These are phyloP conservation scores for Chascanopsetta lugubris DNA, from an alignment of 2,113 vertebrate genomes.

Conservation along the genomic window DNA sequence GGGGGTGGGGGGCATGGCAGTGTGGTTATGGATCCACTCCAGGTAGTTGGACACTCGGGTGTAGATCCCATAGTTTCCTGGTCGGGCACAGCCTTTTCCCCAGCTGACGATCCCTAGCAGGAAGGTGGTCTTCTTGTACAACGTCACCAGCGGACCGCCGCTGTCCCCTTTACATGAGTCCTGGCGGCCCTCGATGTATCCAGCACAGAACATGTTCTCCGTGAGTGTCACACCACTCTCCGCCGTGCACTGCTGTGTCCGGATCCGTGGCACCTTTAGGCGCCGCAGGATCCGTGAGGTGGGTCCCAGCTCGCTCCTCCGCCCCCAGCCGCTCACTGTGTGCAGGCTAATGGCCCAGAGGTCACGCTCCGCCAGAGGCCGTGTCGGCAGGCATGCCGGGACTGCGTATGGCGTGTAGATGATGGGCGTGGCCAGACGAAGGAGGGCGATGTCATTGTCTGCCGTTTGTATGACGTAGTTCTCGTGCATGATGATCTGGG, in stretches of 20 bases:
- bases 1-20: no score
- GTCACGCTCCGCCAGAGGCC: conserved; percentile 72
- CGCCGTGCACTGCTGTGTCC: conserved; percentile 83
- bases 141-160: conserved; percentile 89
- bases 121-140: conserved; percentile 87
- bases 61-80: conserved; percentile 90
- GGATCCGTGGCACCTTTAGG: conserved; percentile 85
- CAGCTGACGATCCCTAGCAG: conserved; percentile 94
- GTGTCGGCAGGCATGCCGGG: conserved; percentile 87
- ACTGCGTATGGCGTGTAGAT: conserved; percentile 79
- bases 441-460: conserved; percentile 89
- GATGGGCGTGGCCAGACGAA: conserved; percentile 77
- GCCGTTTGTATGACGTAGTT: conserved; percentile 64
- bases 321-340: conserved; percentile 92
- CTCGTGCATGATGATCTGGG: conserved; percentile 76
- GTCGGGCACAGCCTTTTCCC: conserved; percentile 90
- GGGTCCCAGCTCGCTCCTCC: conserved; percentile 82
- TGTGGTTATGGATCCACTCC: conserved; percentile 83
- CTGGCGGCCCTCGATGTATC: conserved; percentile 83
- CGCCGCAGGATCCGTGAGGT: conserved; percentile 80
- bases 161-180: conserved; percentile 96
- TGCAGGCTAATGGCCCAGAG: conserved; percentile 83
- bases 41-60: conserved; percentile 89
- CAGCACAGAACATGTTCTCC: conserved; percentile 96
- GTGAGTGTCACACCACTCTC: conserved; percentile 82